phyloP scores from a whole-genome alignment of 2,888 invertebrate genomes.

The Metallyticus violacea region DNA sequence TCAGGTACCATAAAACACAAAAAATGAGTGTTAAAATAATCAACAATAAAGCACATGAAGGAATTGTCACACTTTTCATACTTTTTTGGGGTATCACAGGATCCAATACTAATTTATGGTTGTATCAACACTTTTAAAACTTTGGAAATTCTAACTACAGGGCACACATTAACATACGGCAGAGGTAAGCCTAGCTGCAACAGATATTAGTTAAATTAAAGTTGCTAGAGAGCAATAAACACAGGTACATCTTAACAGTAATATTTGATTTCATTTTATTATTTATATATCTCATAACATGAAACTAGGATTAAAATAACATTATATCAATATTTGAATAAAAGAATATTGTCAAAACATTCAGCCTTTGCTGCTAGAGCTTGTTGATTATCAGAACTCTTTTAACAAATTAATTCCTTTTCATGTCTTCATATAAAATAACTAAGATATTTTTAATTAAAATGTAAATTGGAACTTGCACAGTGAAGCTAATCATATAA shows the following conservation, averaged over 20 bases:
- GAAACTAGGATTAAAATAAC: background rate
- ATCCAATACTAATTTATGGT: background rate
- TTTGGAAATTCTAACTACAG: background rate
- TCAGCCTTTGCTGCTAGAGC: too few species aligned
- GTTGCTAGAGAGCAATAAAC: background rate
- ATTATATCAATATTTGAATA: background rate
- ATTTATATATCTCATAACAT: background rate
- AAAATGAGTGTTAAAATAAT: background rate
- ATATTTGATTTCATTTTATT: background rate
- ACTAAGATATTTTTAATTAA: too few species aligned
- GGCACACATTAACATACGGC: background rate
- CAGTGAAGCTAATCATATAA: too few species aligned
- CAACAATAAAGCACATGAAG: conserved; percentile 1
- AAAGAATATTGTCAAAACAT: background rate
- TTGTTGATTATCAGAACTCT: too few species aligned
- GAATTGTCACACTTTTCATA: background rate
- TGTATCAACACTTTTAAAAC: background rate
- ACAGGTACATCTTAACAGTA: background rate
- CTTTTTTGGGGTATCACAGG: background rate
- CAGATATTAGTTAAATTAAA: background rate
- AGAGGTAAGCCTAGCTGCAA: background rate
- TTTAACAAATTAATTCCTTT: too few species aligned
- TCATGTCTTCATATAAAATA: too few species aligned
- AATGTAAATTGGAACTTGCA: too few species aligned
- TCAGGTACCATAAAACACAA: background rate